phyloP scores from a whole-genome alignment of 2,113 vertebrate genomes.

The Melanocharis versteri region DNA sequence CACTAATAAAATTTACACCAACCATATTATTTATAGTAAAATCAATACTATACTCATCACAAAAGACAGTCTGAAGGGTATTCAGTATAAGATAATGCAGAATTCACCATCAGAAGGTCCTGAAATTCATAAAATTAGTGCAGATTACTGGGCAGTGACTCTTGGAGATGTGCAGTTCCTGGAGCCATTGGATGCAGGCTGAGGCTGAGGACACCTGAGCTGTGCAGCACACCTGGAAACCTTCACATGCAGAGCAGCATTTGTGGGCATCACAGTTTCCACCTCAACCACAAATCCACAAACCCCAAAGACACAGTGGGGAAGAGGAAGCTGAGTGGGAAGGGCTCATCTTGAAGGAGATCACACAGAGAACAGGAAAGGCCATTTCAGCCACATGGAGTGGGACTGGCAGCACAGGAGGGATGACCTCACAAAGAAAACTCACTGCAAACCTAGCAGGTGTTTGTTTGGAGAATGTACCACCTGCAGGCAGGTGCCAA shows the following conservation, averaged over 20 bases:
- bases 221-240: background rate
- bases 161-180: background rate
- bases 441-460: background rate
- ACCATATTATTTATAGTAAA: background rate
- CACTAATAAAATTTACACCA: conserved; percentile 23
- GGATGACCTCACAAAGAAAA: background rate
- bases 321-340: background rate
- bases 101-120: background rate
- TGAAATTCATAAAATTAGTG: background rate
- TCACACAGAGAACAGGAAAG: accelerated
- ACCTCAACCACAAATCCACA: background rate
- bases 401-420: background rate
- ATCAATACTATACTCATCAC: background rate
- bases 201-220: background rate
- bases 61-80: background rate
- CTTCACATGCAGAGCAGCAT: background rate
- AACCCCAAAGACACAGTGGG: no score
- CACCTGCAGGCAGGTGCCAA: background rate
- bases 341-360: background rate
- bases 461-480: background rate
- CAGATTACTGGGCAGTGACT: background rate
- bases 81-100: background rate
- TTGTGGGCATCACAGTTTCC: background rate
- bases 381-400: background rate
- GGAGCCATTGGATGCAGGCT: accelerated